Conservation (phyloP, 2,113 vertebrate species). For the Gavialis gangeticus region DNA sequence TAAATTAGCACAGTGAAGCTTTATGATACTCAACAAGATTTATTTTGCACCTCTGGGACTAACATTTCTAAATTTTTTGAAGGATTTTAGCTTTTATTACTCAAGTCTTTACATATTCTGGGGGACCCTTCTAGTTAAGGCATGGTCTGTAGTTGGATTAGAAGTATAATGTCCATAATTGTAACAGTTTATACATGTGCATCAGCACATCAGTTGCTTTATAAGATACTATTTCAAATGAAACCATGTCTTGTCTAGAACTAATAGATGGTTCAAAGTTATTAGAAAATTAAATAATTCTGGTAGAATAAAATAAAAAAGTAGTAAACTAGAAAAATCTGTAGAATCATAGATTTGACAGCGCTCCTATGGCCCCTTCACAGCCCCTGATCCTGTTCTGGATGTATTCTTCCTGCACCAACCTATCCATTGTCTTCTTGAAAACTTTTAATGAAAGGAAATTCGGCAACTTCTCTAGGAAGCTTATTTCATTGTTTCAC, state of each 20-base stretch:
- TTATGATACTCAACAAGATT: not conserved
- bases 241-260: not conserved
- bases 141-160: not conserved
- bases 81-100: slow-evolving; percentile 5
- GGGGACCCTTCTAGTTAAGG: not conserved
- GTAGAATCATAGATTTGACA: not conserved
- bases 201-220: not conserved
- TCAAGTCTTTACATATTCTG: not conserved
- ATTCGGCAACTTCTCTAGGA: no score
- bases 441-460: no score
- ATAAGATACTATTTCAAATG: not conserved
- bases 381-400: no score
- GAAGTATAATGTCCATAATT: not conserved
- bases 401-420: no score
- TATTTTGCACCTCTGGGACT: not conserved
- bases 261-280: not conserved
- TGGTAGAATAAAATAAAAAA: not conserved
- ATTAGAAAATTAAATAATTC: not conserved
- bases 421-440: no score
- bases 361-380: no score
- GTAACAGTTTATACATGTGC: not conserved
- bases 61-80: not conserved
- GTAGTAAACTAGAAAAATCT: not conserved
- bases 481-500: no score
- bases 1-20: not conserved